Evolutionary conservation across 1,140 invertebrate genomes (phyloP), one percentile per base, ranked within the genome.

Genomic region (Pseudomyrmex concolor): DNA sequence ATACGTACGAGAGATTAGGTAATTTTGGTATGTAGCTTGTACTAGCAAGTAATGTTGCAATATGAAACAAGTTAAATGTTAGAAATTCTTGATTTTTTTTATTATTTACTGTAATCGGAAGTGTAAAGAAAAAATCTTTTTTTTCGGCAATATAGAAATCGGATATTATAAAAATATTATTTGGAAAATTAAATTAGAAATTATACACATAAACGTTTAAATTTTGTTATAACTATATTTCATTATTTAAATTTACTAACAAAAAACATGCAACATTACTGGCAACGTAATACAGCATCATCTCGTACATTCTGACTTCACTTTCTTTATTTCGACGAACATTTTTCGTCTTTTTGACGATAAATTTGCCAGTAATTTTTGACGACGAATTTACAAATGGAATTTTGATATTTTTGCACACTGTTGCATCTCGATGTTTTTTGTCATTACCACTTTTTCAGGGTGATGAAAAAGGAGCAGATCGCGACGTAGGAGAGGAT

Each of bases 1-100:
- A 64, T 66, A 74, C 64, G 64, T 73, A 72, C 63, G 59, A 83
- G 48, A 81, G 13, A 70, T 80, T 89, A 89, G 87, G 87, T 89
- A 89, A 89, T 80, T 80, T n/a, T 71, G 68, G 68, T 17, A 48
- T 12, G 59, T 34, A 71, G 5, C 55, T 80, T 71, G 19, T 59
- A 19, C 2, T 17, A 19, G 45, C 64, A 19, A 78, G 64, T 22
- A 70, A 80, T 80, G 76, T 43, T 80, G 76, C 66, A 78, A 78
- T n/a, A 55, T 19, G 25, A 48, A 70, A 68, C 34, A 7, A 34
- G 5, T 34, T 34, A 5, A 34, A 34, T 34, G 5, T 34, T 34
- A 34, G 1, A 34, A 34, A 7, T 4, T 34, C 34, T 34, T 0
- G 34, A 34, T 34, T 34, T 34, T 34, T 4, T 34, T 34, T 0